phyloP scores from a whole-genome alignment of 2,113 vertebrate genomes.

The Megaceryle maxima region DNA sequence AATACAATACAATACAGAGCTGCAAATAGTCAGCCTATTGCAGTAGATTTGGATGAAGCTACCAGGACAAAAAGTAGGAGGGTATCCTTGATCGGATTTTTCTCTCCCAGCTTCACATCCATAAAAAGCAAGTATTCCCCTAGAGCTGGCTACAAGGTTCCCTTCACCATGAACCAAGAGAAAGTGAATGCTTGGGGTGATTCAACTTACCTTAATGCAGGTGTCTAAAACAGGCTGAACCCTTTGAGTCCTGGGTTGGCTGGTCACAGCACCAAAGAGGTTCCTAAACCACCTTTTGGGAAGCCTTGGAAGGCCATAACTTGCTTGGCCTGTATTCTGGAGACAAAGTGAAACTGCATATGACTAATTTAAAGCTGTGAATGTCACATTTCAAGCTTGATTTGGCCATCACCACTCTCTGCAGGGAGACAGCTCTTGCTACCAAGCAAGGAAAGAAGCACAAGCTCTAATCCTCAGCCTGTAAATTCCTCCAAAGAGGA shows the following conservation, averaged over 20 bases:
- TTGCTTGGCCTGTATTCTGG: not conserved
- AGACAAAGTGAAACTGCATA: not conserved
- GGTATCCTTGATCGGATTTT: not conserved
- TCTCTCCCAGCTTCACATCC: not conserved
- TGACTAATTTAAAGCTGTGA: constrained; percentile 16
- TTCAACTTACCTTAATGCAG: not conserved
- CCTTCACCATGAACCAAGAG: not conserved
- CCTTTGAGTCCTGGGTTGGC: not conserved
- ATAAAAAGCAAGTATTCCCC: not conserved
- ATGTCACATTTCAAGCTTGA: constrained; percentile 43
- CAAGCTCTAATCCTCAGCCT: constrained; percentile 6
- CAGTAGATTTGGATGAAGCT: not conserved
- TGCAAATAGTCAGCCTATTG: not conserved
- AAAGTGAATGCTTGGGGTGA: not conserved
- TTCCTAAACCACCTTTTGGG: not conserved
- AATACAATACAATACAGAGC: not conserved
- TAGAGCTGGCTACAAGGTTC: not conserved
- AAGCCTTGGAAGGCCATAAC: not conserved
- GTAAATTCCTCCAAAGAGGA: constrained; percentile 20
- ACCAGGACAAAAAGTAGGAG: not conserved
- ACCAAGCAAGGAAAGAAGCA: not conserved
- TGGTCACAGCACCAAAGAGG: not conserved
- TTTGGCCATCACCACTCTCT: constrained; percentile 33
- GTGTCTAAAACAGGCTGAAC: not conserved
- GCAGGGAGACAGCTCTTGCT: not conserved